phyloP scores from a whole-genome alignment of 2,888 invertebrate genomes.

The Rambutsinella grinnellia region DNA sequence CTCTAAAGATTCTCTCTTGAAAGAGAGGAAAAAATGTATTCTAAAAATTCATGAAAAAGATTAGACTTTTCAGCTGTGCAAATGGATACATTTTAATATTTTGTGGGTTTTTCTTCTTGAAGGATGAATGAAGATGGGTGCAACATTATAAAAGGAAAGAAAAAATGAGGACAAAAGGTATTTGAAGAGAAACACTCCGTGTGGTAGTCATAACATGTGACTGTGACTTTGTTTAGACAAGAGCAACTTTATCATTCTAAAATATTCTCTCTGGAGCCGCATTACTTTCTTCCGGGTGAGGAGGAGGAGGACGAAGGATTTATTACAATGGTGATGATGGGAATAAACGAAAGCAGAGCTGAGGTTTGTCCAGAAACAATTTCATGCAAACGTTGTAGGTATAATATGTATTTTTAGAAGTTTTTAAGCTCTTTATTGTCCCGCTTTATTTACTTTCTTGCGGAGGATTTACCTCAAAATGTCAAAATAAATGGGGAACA shows the following conservation, averaged over 20 bases:
- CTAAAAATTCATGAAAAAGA: background rate
- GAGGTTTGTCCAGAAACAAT: no score
- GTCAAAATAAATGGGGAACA: no score
- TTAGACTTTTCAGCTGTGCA: background rate
- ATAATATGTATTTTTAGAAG: no score
- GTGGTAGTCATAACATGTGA: background rate
- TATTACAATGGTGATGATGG: background rate
- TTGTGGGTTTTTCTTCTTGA: background rate
- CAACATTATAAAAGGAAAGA: background rate
- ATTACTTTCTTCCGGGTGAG: conserved; percentile 29
- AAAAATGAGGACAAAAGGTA: background rate
- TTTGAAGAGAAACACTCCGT: background rate
- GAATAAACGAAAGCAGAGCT: no score
- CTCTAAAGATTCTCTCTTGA: background rate
- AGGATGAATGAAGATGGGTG: conserved; percentile 24
- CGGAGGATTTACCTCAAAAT: no score
- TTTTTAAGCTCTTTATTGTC: no score
- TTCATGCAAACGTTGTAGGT: no score
- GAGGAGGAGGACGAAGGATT: conserved; percentile 3
- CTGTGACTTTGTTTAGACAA: background rate
- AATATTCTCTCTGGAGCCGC: conserved; percentile 18
- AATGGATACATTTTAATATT: background rate
- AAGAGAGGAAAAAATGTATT: no score
- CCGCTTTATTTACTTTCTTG: no score
- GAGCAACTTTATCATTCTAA: conserved; percentile 7